Evolutionary conservation across 2,888 invertebrate genomes (phyloP), one percentile per base, ranked within the genome.

Genomic region (Bombylius major): DNA sequence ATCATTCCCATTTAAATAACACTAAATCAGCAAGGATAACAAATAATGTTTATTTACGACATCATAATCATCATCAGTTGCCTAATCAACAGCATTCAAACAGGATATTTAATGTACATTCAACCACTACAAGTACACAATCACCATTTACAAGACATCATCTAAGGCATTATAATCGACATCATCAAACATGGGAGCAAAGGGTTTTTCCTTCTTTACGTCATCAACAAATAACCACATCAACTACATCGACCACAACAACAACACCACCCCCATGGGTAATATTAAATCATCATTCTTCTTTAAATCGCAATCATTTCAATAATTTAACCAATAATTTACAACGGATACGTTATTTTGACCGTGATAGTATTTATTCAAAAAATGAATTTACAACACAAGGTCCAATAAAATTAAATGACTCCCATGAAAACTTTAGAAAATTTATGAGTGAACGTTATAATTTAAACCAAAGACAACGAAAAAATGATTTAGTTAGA

Each of bases 101-200:
- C 7, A 48, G n/a, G 7, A 12, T 23, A 12, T 46, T 39, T 36
- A 23, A 2, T 32, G 23, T 32, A 13, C 36, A 47, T 54, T 32
- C 48, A 11, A 33, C 56, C 5, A 42, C 54, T 9, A n/a, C 44
- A 5, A 34, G 47, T n/a, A 5, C 48, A n/a, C n/a, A 31, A 44
- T 39, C 51, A 32, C 31, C 31, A 39, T 47, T 39, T n/a, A 48
- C 49, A 44, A 53, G 53, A 13, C 70, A 70, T 62, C 71, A 70
- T 58, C 63, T 71, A 62, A 66, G 70, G 33, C 70, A 70, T 60
- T 68, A 70, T 57, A 70, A 70, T 62, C 67, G 68, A 2, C 69
- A 70, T 59, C 71, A 70, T 62, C 63, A 63, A 47, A 65, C 65
- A 60, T 67, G 68, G 68, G 66, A 68, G 64, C 67, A 68, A 60